Conservation (phyloP, 53 echinoderm and acorn worm genomes). For the Pentamera pediparva region DNA sequence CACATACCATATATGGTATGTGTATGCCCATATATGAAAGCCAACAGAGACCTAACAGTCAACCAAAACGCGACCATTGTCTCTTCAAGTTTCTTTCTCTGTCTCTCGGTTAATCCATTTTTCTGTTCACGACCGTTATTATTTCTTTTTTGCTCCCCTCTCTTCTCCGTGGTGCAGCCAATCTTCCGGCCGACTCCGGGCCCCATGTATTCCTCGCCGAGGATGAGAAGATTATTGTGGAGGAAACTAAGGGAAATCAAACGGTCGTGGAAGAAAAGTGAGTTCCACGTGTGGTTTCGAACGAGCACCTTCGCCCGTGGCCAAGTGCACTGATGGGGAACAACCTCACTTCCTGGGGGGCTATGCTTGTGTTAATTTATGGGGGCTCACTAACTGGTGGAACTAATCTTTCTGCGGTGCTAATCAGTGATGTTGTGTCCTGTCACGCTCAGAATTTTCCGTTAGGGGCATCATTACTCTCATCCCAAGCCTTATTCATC, state of each 20-base stretch:
- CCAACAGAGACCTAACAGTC: too few relatives aligned
- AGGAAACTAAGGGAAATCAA: conserved; percentile 82
- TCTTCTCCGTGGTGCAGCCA: conserved; percentile 35
- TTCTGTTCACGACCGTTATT: neutral
- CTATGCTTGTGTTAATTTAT: too few relatives aligned
- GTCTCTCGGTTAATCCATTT: conserved; percentile 2
- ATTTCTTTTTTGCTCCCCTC: neutral
- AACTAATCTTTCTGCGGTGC: too few relatives aligned
- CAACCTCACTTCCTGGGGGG: too few relatives aligned
- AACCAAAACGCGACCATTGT: neutral
- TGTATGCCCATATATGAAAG: too few relatives aligned
- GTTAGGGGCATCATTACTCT: too few relatives aligned
- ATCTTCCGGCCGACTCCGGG: conserved; percentile 76
- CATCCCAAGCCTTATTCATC: too few relatives aligned
- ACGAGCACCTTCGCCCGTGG: neutral
- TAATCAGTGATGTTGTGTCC: too few relatives aligned
- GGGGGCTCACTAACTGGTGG: too few relatives aligned
- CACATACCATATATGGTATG: too few relatives aligned
- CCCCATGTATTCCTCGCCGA: conserved; percentile 97
- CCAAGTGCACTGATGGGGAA: too few relatives aligned
- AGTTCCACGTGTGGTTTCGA: conserved; percentile 36
- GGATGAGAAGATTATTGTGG: conserved; percentile 99
- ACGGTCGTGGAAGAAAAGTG: conserved; percentile 99
- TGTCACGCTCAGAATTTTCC: too few relatives aligned
- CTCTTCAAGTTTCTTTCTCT: neutral